phyloP scores from a whole-genome alignment of 2,888 invertebrate species.

The Drosophila meridiana region DNA sequence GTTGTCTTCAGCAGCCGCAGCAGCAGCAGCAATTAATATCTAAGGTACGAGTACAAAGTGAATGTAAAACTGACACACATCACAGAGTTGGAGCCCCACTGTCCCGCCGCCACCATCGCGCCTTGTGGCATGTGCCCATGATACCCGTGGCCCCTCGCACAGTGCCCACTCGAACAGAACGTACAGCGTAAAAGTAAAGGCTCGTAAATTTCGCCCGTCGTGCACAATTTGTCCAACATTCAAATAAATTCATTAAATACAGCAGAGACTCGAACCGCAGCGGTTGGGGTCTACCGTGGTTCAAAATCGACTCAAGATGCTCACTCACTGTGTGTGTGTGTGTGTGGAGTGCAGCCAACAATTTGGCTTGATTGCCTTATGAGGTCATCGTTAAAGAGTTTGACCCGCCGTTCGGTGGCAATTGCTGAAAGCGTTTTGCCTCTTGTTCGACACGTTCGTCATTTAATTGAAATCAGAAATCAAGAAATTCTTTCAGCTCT shows the following conservation, averaged over 20 bases:
- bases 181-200: conserved; percentile 41
- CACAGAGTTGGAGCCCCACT: conserved; percentile 19
- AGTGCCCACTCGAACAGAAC: conserved; percentile 7
- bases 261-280: conserved; percentile 55
- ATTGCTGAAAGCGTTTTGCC: conserved; percentile 59
- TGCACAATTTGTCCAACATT: conserved; percentile 81
- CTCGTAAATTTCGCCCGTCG: conserved; percentile 77
- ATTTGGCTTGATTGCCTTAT: conserved; percentile 57
- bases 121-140: conserved; percentile 50
- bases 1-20: conserved; percentile 25
- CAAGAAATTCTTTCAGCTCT: conserved; percentile 42
- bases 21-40: conserved; percentile 70
- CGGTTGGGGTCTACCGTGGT: conserved; percentile 46
- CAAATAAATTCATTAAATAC: conserved; percentile 80
- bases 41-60: conserved; percentile 75
- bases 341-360: conserved; percentile 34
- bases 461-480: conserved; percentile 68
- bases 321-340: conserved; percentile 2
- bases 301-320: conserved; percentile 38
- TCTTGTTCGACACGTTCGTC: conserved; percentile 58
- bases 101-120: neutral
- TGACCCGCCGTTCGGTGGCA: conserved; percentile 51
- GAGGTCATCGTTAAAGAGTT: conserved; percentile 51
- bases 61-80: conserved; percentile 79
- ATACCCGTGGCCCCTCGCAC: neutral